Conservation (phyloP, 2,888 invertebrate genomes). For the Tenthredo scrophulariae region DNA sequence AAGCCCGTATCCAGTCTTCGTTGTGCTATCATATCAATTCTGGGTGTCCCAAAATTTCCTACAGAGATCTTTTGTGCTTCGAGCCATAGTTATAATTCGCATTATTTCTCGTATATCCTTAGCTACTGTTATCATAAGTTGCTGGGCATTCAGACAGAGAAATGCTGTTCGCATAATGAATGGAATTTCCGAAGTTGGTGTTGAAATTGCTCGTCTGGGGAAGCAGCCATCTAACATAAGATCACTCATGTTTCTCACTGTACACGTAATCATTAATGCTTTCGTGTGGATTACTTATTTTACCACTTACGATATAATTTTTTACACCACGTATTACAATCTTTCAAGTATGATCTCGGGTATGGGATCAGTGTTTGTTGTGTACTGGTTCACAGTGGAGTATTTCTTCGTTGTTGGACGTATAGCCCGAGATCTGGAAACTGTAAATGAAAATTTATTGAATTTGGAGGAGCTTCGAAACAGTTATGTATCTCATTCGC, state of each 20-base stretch:
- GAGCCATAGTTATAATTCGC: neutral
- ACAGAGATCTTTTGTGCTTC: accelerated
- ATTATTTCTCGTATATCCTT: neutral
- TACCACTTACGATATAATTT: neutral
- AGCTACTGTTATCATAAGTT: neutral
- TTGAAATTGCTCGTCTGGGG: neutral
- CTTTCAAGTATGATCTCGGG: neutral
- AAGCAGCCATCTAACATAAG: neutral
- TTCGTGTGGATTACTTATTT: neutral
- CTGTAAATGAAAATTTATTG: no score
- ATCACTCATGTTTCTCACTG: neutral
- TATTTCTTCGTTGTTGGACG: no score
- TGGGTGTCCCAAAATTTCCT: neutral
- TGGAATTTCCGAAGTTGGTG: neutral
- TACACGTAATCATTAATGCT: neutral
- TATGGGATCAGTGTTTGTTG: no score
- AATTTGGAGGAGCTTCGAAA: neutral
- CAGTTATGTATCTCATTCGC: neutral
- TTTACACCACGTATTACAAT: neutral
- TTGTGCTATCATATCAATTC: neutral
- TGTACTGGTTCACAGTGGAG: no score
- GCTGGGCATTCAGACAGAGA: neutral
- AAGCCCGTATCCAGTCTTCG: neutral
- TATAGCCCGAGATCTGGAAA: no score
- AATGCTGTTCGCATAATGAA: neutral